Conservation (phyloP, 2,113 vertebrate species). For the Paralichthys olivaceus region DNA sequence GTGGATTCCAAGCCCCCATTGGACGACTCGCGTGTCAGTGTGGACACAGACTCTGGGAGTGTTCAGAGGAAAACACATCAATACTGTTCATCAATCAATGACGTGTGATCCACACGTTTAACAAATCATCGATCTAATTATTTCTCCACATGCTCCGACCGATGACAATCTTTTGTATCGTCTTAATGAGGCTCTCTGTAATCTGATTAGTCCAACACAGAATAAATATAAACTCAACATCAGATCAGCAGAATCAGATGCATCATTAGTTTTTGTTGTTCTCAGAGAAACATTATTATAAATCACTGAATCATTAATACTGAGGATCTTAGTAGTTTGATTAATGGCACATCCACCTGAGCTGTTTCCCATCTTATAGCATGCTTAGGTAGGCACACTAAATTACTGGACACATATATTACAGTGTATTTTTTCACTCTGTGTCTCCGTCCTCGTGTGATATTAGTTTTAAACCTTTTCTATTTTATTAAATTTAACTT, state of each 20-base stretch:
- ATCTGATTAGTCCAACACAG: constrained; percentile 7
- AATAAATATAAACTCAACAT: neutral
- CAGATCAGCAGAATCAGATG: no score
- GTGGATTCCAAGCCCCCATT: constrained; percentile 59
- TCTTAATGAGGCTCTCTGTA: constrained; percentile 10
- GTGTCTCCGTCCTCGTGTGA: no score
- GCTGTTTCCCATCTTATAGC: neutral
- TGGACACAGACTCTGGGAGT: no score
- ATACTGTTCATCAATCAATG: neutral
- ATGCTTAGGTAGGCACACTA: neutral
- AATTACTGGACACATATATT: neutral
- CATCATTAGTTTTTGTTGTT: no score
- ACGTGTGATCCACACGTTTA: neutral
- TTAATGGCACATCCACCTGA: neutral
- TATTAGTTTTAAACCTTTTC: no score
- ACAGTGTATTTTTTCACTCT: neutral
- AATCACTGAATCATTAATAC: neutral
- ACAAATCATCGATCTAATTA: neutral
- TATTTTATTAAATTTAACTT: neutral
- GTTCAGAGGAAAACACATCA: neutral
- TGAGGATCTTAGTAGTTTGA: neutral
- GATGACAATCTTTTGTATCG: neutral
- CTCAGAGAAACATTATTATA: neutral
- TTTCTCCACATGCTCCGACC: neutral
- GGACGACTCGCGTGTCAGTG: constrained; percentile 51